Evolutionary conservation across 2,888 invertebrate genomes (phyloP).

Genomic region (Drosophila phalerata): DNA sequence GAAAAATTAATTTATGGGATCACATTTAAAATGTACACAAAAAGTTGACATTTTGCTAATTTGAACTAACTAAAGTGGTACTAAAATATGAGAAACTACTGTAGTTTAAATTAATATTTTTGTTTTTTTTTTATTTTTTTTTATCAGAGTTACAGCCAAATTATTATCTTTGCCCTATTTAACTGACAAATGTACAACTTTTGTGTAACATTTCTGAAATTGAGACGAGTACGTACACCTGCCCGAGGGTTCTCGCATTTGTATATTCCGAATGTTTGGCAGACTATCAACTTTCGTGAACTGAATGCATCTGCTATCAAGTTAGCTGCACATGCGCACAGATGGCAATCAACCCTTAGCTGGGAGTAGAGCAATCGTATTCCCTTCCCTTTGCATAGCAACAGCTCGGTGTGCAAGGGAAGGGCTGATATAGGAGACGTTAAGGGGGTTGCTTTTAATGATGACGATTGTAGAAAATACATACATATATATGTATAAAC

Average conservation of each 20-base stretch:
- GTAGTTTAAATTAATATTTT: not conserved
- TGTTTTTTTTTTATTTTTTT: not conserved
- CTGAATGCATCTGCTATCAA: constrained; percentile 26
- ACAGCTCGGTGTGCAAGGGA: not conserved
- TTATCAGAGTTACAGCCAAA: constrained; percentile 2
- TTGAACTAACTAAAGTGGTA: not conserved
- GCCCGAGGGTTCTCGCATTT: constrained; percentile 1
- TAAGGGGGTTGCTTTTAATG: constrained; percentile 18
- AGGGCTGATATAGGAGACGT: not conserved
- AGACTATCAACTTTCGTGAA: constrained; percentile 30
- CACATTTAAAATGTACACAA: too few relatives aligned
- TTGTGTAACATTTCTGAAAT: not conserved
- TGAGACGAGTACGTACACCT: constrained; percentile 2
- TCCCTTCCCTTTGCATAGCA: constrained; percentile 8
- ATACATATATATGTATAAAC: not conserved
- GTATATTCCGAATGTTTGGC: constrained; percentile 6
- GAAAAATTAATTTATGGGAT: not conserved
- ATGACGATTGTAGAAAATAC: not conserved
- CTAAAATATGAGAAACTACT: not conserved
- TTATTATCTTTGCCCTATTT: constrained; percentile 4
- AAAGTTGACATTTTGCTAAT: not conserved
- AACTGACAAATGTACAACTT: not conserved
- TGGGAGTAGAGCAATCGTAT: not conserved
- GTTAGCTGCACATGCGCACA: constrained; percentile 31
- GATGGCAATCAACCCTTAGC: constrained; percentile 34